These are phyloP conservation scores for Miltochrista miniata DNA, from an alignment of 2,888 invertebrate genomes.

Conservation along the genomic window DNA sequence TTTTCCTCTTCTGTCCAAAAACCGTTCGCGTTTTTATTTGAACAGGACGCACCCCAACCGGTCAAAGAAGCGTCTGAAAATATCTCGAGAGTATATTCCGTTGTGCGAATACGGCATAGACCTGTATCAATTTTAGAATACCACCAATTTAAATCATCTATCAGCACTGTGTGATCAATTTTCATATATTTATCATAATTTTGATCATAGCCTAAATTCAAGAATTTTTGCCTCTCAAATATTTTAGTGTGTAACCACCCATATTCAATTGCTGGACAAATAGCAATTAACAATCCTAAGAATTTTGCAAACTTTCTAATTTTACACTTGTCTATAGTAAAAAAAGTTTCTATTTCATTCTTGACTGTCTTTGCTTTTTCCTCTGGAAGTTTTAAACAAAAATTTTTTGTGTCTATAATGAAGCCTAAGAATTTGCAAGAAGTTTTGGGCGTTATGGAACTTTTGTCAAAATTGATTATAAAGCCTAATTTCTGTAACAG, in stretches of 20 bases:
- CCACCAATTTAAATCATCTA: background rate
- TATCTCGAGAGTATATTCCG: background rate
- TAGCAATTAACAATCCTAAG: slow-evolving; percentile 3
- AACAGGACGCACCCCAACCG: background rate
- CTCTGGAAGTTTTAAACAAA: background rate
- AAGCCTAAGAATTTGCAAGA: too few species aligned
- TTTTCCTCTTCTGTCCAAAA: background rate
- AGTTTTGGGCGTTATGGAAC: too few species aligned
- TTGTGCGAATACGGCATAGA: background rate
- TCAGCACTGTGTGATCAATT: background rate
- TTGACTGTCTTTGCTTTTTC: background rate
- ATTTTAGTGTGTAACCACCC: background rate
- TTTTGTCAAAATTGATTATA: too few species aligned
- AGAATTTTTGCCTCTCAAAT: background rate
- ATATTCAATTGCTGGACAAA: background rate
- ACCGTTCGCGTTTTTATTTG: background rate
- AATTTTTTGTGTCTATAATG: background rate
- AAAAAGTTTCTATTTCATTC: background rate
- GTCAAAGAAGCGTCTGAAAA: background rate
- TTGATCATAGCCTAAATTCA: background rate
- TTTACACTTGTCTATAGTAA: background rate
- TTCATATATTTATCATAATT: background rate
- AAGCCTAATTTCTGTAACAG: too few species aligned
- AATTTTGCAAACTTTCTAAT: background rate
- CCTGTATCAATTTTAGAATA: background rate